Evolutionary conservation across 1,140 invertebrate species (phyloP).

Genomic region (Trypoxylus dichotomus): DNA sequence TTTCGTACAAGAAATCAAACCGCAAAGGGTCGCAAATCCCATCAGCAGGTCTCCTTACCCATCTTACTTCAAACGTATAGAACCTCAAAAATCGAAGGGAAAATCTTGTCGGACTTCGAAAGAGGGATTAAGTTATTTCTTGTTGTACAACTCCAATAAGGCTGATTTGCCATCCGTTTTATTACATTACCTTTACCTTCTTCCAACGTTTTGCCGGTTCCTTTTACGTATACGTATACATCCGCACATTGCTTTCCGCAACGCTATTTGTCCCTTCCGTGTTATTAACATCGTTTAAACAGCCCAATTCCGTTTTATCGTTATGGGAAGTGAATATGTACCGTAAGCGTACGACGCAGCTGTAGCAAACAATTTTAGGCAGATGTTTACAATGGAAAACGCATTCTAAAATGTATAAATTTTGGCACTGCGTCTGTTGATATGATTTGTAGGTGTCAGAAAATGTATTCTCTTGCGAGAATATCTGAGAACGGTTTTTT

Average conservation of each 20-base stretch:
- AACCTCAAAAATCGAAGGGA: neutral
- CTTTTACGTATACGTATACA: neutral
- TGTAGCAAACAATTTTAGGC: neutral
- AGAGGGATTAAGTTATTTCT: neutral
- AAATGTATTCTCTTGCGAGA: too few relatives aligned
- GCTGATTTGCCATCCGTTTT: neutral
- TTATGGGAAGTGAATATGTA: neutral
- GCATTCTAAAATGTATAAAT: neutral
- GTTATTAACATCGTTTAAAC: constrained; percentile 1
- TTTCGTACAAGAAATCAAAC: too few relatives aligned
- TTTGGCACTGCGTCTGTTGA: neutral
- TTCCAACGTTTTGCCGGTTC: neutral
- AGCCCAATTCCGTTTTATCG: constrained; percentile 1
- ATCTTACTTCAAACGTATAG: neutral
- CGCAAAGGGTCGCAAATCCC: too few relatives aligned
- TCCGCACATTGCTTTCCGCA: neutral
- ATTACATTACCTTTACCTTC: neutral
- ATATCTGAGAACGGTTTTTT: too few relatives aligned
- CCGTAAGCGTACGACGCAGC: neutral
- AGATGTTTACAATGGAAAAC: neutral
- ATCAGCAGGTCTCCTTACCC: too few relatives aligned
- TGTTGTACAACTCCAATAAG: neutral
- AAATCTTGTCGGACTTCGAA: neutral
- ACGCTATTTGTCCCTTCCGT: neutral
- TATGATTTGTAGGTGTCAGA: too few relatives aligned